Evolutionary conservation across 2,888 invertebrate genomes (phyloP).

Genomic region (Dynastes grantii): DNA sequence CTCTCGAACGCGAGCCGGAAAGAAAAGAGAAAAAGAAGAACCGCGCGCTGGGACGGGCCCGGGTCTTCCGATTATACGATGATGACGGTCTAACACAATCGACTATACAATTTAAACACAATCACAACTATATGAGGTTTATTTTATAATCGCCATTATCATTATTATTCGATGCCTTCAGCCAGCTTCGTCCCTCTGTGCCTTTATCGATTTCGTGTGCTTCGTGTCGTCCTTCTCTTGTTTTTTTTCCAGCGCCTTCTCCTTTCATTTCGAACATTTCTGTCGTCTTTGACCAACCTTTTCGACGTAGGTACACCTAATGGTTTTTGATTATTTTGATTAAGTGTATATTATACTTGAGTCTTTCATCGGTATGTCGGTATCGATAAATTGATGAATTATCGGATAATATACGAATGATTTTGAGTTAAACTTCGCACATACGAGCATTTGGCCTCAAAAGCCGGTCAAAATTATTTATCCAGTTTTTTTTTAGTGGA

Average conservation of each 20-base stretch:
- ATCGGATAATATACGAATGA: neutral
- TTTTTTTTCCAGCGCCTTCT: neutral
- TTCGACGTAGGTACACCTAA: neutral
- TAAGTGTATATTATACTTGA: conserved; percentile 16
- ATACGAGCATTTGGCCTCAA: too few relatives aligned
- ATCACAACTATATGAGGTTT: conserved; percentile 44
- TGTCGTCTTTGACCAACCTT: neutral
- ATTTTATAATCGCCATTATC: conserved; percentile 32
- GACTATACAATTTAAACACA: conserved; percentile 46
- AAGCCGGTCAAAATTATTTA: too few relatives aligned
- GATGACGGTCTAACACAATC: conserved; percentile 46
- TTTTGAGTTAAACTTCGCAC: neutral
- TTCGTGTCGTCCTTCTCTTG: conserved; percentile 8
- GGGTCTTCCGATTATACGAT: neutral
- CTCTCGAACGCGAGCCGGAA: too few relatives aligned
- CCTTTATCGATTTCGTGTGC: conserved; percentile 2
- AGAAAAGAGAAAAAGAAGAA: neutral
- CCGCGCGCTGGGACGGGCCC: neutral
- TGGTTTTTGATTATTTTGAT: conserved; percentile 10
- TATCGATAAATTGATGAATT: conserved; percentile 27
- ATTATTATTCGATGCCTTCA: conserved; percentile 24
- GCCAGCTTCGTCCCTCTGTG: conserved; percentile 6
- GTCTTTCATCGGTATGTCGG: conserved; percentile 16
- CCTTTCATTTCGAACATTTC: neutral
- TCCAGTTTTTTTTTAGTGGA: neutral